Percentiles rank a stretch among this genome's conserved stretches.
phyloP scores from a whole-genome alignment of 2,113 vertebrate genomes.

The Epinephelus cyanopodus region DNA sequence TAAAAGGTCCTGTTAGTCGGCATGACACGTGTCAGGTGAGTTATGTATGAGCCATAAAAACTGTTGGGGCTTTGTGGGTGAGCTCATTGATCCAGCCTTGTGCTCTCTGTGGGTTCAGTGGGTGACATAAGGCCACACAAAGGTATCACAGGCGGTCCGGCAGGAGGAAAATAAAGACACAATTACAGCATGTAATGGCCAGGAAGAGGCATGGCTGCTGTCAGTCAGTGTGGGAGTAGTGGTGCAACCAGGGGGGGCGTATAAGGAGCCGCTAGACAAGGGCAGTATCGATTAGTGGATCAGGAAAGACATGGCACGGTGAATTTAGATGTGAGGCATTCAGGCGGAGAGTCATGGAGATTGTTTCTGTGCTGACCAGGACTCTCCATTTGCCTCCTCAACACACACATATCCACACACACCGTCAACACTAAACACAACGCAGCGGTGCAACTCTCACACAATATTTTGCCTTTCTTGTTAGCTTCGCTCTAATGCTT shows the following conservation, averaged over 20 bases:
- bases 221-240: constrained; percentile 49
- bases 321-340: constrained; percentile 61
- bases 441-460: not conserved
- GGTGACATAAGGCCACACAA: constrained; percentile 49
- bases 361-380: constrained; percentile 57
- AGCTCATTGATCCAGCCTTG: constrained; percentile 52
- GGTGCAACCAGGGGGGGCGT: not conserved
- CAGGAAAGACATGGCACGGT: constrained; percentile 57
- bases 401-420: constrained; percentile 10
- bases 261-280: constrained; percentile 38
- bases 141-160: constrained; percentile 5
- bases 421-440: not conserved
- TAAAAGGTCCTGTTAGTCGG: constrained; percentile 24
- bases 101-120: constrained; percentile 37
- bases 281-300: constrained; percentile 73
- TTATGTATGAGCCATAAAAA: constrained; percentile 48
- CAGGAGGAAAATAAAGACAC: constrained; percentile 74
- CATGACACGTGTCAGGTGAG: constrained; percentile 12
- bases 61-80: constrained; percentile 24
- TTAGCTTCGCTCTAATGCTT: constrained; percentile 21
- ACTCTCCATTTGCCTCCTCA: constrained; percentile 23
- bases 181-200: constrained; percentile 76
- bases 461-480: not conserved
- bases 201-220: constrained; percentile 68
- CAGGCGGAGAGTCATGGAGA: constrained; percentile 61